Evolutionary conservation across 2,888 invertebrate species (phyloP), one percentile per base, ranked within the genome.

Genomic region (Bombyx huttoni): DNA sequence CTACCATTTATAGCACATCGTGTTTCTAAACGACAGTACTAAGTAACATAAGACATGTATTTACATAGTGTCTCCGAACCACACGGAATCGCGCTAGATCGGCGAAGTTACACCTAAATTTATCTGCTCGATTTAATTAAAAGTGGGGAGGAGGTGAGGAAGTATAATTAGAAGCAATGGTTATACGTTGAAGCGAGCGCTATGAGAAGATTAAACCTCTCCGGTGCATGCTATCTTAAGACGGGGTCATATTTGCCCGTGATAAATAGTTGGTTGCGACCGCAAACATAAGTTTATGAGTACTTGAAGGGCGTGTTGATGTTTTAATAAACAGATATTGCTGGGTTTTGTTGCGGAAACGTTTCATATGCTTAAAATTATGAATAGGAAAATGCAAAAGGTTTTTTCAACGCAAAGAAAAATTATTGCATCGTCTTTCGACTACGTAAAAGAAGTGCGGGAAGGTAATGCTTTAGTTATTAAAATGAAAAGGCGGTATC

Each of bases 101-200:
- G 55, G 55, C 56, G 58, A 55, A 67, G 63, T 63, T 64, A 68
- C 72, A 66, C 65, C 65, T 59, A 64, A 78, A 79, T 77, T 79
- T 78, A 79, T 79, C 76, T 74, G 62, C 64, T 62, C 72, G 71
- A 78, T 80, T 81, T 80, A 79, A 81, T 81, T 81, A 80, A 78
- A 80, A 75, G 75, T 73, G 68, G 64, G 67, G 56, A 49, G 52
- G 24, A 24, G 24, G 24, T 24, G 24, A 24, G 24, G 24, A 24
- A 24, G 56, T 57, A 62, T 53, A 53, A 53, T 53, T 51, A 53
- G 53, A 53, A 51, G 49, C 51, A 53, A 53, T 47, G 53, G 53
- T 53, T 53, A 51, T 51, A 50, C 34, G 48, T 14, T 14, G 48
- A 46, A 34, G 47, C 34, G 49, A 35, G 50, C 24, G 34, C 47